These are phyloP conservation scores for Leptoteleia sp. DNA, from an alignment of 1,140 invertebrate genomes.

Conservation along the genomic window DNA sequence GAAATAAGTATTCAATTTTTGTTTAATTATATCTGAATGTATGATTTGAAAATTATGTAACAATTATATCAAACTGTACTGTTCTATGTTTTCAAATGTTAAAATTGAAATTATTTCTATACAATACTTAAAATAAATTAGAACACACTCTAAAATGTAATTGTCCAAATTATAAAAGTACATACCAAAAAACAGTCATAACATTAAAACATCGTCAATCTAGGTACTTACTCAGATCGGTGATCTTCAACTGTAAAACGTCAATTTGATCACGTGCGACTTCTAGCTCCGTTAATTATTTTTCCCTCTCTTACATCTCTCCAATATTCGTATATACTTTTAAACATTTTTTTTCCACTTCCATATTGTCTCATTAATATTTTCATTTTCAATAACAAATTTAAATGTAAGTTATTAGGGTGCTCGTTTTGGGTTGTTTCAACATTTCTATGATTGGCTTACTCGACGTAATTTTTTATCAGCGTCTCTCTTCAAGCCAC, in stretches of 20 bases:
- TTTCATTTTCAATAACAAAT: slow-evolving; percentile 5
- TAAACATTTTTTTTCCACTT: slow-evolving; percentile 15
- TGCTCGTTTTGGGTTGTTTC: slow-evolving; percentile 3
- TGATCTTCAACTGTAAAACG: slow-evolving; percentile 19
- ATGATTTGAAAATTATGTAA: too few species aligned
- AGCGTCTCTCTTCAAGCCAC: slow-evolving; percentile 1
- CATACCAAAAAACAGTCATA: slow-evolving; percentile 31
- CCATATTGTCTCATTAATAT: background rate
- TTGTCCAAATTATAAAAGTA: slow-evolving; percentile 21
- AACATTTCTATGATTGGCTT: slow-evolving; percentile 18
- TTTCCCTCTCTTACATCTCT: slow-evolving; percentile 2
- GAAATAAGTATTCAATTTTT: too few species aligned
- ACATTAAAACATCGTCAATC: slow-evolving; percentile 30
- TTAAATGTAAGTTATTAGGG: slow-evolving; percentile 19
- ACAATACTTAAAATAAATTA: too few species aligned
- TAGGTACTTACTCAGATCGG: slow-evolving; percentile 30
- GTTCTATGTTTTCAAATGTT: too few species aligned
- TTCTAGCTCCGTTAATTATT: slow-evolving; percentile 11
- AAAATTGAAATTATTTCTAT: too few species aligned
- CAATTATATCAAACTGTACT: too few species aligned
- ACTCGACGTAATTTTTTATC: slow-evolving; percentile 26
- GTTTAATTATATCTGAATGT: too few species aligned
- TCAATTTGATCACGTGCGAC: slow-evolving; percentile 7
- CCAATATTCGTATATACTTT: slow-evolving; percentile 1
- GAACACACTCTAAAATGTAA: too few species aligned